Conservation (phyloP, 2,113 vertebrate species). For the Meleagris gallopavo region DNA sequence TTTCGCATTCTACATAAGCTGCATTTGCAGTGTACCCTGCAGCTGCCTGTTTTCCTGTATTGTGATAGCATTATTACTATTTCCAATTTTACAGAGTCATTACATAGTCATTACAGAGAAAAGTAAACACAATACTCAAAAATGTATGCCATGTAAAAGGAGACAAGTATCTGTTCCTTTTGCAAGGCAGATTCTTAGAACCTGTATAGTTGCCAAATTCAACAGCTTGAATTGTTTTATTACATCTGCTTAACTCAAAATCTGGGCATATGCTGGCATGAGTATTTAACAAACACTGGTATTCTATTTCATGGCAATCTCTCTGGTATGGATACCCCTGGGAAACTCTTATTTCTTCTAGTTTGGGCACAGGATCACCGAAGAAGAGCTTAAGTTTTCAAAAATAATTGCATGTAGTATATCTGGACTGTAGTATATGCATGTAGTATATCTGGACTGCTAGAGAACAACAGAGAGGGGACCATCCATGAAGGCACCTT, state of each 20-base stretch:
- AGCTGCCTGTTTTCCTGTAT: not conserved
- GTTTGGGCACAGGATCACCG: fast-evolving
- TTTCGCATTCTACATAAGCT: not conserved
- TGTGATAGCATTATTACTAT: not conserved
- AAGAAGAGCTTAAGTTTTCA: not conserved
- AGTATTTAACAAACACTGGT: not conserved
- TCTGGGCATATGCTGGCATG: not conserved
- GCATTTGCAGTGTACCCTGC: fast-evolving
- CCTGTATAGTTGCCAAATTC: not conserved
- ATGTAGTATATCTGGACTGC: not conserved
- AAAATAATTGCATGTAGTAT: not conserved
- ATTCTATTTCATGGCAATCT: not conserved
- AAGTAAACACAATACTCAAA: not conserved
- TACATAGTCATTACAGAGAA: not conserved
- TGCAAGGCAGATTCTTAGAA: not conserved
- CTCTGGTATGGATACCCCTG: fast-evolving
- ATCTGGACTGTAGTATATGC: not conserved
- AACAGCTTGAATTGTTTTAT: not conserved
- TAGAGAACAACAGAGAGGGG: not conserved
- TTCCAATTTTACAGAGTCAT: not conserved
- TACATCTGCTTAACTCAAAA: not conserved
- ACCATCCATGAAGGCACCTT: not conserved
- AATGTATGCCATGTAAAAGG: not conserved
- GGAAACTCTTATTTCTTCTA: not conserved
- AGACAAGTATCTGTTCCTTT: not conserved